These are phyloP conservation scores for Willowsia nigromaculata DNA, from an alignment of 2,888 invertebrate species.

Conservation along the genomic window DNA sequence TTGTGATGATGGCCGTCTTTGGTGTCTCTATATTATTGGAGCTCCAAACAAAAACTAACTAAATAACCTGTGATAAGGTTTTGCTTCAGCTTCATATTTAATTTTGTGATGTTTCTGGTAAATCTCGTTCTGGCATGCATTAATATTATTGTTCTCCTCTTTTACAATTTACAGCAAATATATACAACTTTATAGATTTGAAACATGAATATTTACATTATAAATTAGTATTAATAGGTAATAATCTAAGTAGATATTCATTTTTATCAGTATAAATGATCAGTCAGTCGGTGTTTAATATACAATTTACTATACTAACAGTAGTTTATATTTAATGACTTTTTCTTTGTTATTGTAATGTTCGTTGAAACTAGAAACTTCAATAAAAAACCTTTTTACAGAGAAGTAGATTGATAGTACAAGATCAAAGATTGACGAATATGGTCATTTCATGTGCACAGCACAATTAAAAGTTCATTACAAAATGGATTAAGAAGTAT, in stretches of 20 bases:
- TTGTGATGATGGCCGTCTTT: too few species aligned
- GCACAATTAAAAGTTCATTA: too few species aligned
- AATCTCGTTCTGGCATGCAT: conserved; percentile 48
- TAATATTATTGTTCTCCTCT: neutral
- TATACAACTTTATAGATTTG: neutral
- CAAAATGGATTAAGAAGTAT: too few species aligned
- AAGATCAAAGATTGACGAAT: neutral
- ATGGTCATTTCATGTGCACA: too few species aligned
- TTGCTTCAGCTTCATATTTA: neutral
- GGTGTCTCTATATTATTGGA: neutral
- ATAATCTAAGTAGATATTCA: neutral
- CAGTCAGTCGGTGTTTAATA: conserved; percentile 64
- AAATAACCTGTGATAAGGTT: too few species aligned
- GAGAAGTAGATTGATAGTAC: neutral
- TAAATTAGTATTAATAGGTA: conserved; percentile 21
- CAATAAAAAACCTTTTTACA: neutral
- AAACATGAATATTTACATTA: neutral
- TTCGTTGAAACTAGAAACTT: neutral
- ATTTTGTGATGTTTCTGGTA: neutral
- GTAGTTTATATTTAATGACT: neutral
- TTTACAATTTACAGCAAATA: neutral
- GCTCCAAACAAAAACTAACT: neutral
- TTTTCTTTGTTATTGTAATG: neutral
- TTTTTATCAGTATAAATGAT: conserved; percentile 59
- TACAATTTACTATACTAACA: conserved; percentile 13